Percentiles rank a stretch among this genome's conserved stretches.
These are phyloP conservation scores for Rhinoraja longicauda DNA, from an alignment of 2,797 vertebrate species.

Conservation along the genomic window DNA sequence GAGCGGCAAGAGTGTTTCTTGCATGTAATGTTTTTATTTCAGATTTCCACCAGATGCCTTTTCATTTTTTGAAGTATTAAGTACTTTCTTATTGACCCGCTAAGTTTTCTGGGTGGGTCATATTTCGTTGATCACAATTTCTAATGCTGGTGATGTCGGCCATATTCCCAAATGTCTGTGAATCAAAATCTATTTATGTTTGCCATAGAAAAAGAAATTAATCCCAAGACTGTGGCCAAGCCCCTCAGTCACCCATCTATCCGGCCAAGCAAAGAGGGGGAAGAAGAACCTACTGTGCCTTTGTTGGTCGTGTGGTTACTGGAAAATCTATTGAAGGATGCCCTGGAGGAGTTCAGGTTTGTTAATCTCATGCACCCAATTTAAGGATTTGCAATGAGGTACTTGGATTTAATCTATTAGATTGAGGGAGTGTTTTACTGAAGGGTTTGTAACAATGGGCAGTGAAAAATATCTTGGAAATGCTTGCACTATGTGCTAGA, in stretches of 20 bases:
- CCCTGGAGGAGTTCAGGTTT: slow-evolving; percentile 9
- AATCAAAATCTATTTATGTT: neutral
- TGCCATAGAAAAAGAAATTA: neutral
- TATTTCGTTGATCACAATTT: neutral
- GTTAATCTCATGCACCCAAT: neutral
- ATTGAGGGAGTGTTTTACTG: no score
- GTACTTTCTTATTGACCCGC: neutral
- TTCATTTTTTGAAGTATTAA: no score
- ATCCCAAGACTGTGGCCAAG: neutral
- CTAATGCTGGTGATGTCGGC: neutral
- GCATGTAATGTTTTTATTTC: no score
- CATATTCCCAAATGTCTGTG: neutral
- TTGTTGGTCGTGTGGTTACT: neutral
- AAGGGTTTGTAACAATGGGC: no score
- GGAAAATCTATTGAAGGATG: neutral
- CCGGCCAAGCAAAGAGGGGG: neutral
- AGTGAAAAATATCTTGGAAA: no score
- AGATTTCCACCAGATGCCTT: no score
- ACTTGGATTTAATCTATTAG: no score
- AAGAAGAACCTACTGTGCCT: neutral
- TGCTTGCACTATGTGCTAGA: no score
- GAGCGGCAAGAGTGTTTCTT: no score
- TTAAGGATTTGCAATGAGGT: neutral
- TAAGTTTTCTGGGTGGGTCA: neutral
- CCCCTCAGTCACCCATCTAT: neutral